Base-by-base conservation (phyloP, 2,888 invertebrate genomes). In the Mechanitis messenoides region DNA sequence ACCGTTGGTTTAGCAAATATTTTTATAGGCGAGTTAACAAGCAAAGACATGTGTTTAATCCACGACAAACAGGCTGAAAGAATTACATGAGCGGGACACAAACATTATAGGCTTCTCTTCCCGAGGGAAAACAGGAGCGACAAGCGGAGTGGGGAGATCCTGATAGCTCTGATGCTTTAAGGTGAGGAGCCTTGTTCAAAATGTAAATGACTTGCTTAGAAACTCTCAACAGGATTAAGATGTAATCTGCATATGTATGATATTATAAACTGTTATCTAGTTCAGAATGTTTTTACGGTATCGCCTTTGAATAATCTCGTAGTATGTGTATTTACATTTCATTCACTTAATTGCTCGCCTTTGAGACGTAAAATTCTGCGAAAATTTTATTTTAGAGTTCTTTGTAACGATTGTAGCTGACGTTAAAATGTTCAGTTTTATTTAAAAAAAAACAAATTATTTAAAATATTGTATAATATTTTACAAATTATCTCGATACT, bases 11-110 rank as follows among this genome's bases (percentile, higher is more conserved):
- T 77, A 73, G 77, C 83, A 81, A 85, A 87, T 88, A 83, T 89
- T 90, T 83, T 83, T 79, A 76, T 81, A 84, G 81, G 87, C 79
- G 74, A 78, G 67, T 73, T 77, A 76, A 80, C 79, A 87, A 87
- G 87, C 87, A 86, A 87, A 87, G 86, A 87, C 85, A 86, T 83
- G 80, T 81, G 85, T 81, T 85, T 86, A 87, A 87, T 88, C 86
- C 84, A 86, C 85, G 78, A 80, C 79, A 89, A 89, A 88, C 86
- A 86, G 74, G 74, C 79, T 86, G 78, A 83, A 86, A 84, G 84
- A 85, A 87, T 85, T 83, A 85, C 80, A 77, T 70, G 80, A 80
- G 81, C 74, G 78, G 77, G 84, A 85, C 84, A 84, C 81, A 84
- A 81, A 83, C 81, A 83, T 75, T 76, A 75, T 81, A 80, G 73